phyloP scores from a whole-genome alignment of 2,113 vertebrate species.

The Mus pahari region DNA sequence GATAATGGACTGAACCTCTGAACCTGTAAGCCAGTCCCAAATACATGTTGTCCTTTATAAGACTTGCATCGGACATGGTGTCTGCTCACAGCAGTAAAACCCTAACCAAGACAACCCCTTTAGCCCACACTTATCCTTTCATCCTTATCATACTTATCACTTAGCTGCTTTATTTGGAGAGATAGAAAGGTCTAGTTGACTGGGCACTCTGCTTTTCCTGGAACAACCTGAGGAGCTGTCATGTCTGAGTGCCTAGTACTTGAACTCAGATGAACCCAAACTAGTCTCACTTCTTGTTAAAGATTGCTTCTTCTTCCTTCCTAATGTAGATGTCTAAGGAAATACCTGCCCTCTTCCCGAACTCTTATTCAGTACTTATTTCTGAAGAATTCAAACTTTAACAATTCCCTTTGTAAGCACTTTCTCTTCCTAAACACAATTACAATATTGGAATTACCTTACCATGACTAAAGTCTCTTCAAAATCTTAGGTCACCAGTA shows the following conservation, averaged over 20 bases:
- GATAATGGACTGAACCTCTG: too few relatives aligned
- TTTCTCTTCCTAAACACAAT: background rate
- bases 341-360: background rate
- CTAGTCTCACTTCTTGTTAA: background rate
- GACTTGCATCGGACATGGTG: too few relatives aligned
- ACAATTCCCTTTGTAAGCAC: background rate
- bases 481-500: background rate
- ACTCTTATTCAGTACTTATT: background rate
- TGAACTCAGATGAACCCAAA: background rate
- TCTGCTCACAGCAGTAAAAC: too few relatives aligned
- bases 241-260: background rate
- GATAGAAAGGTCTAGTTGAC: background rate
- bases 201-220: background rate
- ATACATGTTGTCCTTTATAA: too few relatives aligned
- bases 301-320: background rate
- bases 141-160: background rate
- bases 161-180: background rate
- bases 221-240: background rate
- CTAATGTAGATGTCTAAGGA: background rate
- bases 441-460: background rate
- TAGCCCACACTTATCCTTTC: background rate
- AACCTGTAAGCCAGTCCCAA: too few relatives aligned
- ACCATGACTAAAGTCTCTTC: background rate
- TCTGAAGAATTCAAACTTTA: background rate
- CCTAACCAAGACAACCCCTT: background rate